phyloP scores from a whole-genome alignment of 1,140 invertebrate genomes.

The Sitobion miscanthi region DNA sequence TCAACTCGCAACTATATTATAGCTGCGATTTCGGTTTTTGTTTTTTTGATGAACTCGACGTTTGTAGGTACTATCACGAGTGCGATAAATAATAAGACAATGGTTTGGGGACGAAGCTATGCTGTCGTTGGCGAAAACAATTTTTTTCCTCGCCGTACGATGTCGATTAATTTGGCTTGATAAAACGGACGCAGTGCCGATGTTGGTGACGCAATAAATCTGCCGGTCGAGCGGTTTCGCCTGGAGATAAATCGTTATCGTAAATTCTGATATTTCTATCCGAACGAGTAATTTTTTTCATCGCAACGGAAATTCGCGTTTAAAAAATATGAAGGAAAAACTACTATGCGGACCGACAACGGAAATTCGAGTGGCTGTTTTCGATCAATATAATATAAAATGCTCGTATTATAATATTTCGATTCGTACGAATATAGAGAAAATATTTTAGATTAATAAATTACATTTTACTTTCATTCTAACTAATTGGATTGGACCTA shows the following conservation, averaged over 20 bases:
- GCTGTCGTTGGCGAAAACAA: neutral
- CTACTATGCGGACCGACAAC: neutral
- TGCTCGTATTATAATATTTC: neutral
- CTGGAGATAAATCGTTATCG: neutral
- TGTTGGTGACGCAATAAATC: neutral
- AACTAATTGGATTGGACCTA: neutral
- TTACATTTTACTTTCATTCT: neutral
- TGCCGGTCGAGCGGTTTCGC: neutral
- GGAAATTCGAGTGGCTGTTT: neutral
- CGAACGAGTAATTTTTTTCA: neutral
- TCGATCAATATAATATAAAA: neutral
- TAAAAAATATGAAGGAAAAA: neutral
- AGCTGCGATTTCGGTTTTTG: neutral
- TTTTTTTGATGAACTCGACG: neutral
- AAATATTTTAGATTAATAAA: neutral
- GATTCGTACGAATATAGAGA: neutral
- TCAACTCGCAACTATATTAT: neutral
- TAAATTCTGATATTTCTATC: neutral
- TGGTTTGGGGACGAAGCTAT: neutral
- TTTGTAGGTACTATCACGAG: neutral
- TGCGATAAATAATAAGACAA: neutral
- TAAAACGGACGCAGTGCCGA: neutral
- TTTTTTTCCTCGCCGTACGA: neutral
- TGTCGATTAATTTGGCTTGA: neutral
- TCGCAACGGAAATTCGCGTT: neutral